Evolutionary conservation across 2,113 vertebrate genomes (phyloP), one percentile per base, ranked within the genome.

Genomic region (Crotophaga sulcirostris): DNA sequence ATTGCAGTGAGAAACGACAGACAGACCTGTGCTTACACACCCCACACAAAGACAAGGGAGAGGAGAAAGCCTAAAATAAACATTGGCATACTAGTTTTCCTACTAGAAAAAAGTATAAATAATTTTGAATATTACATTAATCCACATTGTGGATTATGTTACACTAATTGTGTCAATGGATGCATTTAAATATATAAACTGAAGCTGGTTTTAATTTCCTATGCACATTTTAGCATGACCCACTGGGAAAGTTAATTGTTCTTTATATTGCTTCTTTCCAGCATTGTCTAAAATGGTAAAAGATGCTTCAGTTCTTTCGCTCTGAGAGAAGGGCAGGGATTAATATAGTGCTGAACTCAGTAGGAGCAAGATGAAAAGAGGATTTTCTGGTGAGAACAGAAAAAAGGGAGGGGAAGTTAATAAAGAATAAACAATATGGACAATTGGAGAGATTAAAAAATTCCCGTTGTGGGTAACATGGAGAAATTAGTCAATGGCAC

Each of bases 151-250:
- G 4, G 63, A 47, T 77, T 87, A 40, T 40, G 28, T 73, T 69
- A 49, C 47, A 42, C 21, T 81, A 42, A 60, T 64, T 76, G 28
- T 82, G 58, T 58, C 40, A 73, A 25, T 69, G 45, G 28, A 64
- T 90, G 28, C 9, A 42, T 68, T 79, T 63, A 73, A 94, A 59
- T 67, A 59, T 38, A 49, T 25, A 34, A 81, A 33, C 40, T 24
- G 31, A 77, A 94, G 29, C n/a, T 83, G 70, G 9, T 58, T 97
- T 97, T 88, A 85, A 83, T 96, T 94, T 93, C 51, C 70, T 79
- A 36, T 31, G 45, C 3, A 5, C 17, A 19, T 83, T 96, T 60
- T 89, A 73, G 49, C 1, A 0, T 60, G 69, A 75, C 0, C 2
- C 49, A 31, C 23, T 87, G 5, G 36, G 4, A 89, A 93, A 9